A percentile compares a stretch with the other conserved stretches of the same genome.
phyloP scores from a whole-genome alignment of 2,888 invertebrate species.

The Agonum fuliginosum region DNA sequence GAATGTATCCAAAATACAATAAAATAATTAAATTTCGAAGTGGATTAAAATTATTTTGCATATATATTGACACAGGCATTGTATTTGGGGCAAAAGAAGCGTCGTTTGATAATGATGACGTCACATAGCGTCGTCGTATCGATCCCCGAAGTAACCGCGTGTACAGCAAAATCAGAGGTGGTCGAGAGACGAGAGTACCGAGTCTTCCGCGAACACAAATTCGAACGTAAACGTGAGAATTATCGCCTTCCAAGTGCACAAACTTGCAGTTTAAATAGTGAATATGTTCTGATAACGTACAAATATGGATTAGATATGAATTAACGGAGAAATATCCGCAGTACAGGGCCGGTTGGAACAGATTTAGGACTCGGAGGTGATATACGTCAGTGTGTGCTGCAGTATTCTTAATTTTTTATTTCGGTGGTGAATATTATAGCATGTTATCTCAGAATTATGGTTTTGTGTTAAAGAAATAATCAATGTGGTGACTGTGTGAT shows the following conservation, averaged over 20 bases:
- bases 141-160: conserved; percentile 70
- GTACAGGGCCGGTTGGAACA: conserved; percentile 52
- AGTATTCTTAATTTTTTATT: conserved; percentile 53
- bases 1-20: background rate
- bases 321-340: conserved; percentile 45
- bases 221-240: conserved; percentile 12
- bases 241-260: conserved; percentile 2
- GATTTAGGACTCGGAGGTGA: conserved; percentile 36
- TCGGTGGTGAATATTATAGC: conserved; percentile 33
- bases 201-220: conserved; percentile 45
- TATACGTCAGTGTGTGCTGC: conserved; percentile 51
- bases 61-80: conserved; percentile 22
- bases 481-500: background rate
- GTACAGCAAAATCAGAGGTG: conserved; percentile 66
- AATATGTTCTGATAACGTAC: background rate
- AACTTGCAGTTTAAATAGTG: conserved; percentile 11
- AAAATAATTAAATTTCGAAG: background rate
- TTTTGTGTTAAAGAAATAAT: conserved; percentile 1
- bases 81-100: conserved; percentile 61
- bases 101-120: conserved; percentile 67
- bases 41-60: background rate
- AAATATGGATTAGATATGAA: conserved; percentile 27
- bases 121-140: conserved; percentile 72
- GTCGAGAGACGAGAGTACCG: conserved; percentile 5
- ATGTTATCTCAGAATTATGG: background rate